Conservation (phyloP, 2,113 vertebrate genomes). For the Microtus pennsylvanicus region DNA sequence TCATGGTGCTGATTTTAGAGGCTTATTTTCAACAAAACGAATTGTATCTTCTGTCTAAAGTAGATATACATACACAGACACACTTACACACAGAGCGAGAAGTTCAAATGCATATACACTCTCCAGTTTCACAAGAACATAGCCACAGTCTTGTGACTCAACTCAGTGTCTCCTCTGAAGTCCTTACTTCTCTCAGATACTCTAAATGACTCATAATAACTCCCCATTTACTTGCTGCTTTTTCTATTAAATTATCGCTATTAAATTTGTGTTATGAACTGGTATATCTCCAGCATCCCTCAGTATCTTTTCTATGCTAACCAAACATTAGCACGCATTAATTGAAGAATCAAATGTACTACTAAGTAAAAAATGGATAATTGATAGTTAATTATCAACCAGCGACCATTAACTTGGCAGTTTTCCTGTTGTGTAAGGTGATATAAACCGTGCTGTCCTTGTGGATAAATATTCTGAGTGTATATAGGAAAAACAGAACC, state of each 20-base stretch:
- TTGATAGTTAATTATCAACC: neutral
- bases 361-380: neutral
- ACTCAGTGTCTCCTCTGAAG: neutral
- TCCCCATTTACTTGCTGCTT: neutral
- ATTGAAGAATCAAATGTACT: neutral
- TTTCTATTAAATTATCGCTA: neutral
- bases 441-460: neutral
- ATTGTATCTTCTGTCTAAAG: neutral
- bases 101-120: neutral
- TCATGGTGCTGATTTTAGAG: neutral
- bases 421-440: neutral
- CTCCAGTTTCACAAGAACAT: neutral
- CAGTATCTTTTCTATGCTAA: neutral
- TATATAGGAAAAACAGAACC: neutral
- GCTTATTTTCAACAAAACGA: neutral
- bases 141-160: neutral
- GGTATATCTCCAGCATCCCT: neutral
- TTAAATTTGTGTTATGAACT: neutral
- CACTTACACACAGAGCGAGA: neutral
- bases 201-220: neutral
- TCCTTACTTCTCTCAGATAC: neutral
- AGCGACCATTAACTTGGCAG: neutral
- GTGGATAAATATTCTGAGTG: neutral
- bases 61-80: neutral
- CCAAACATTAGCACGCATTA: neutral